Conservation (phyloP, 2,888 invertebrate genomes). For the Rhopalosiphum nymphaeae region DNA sequence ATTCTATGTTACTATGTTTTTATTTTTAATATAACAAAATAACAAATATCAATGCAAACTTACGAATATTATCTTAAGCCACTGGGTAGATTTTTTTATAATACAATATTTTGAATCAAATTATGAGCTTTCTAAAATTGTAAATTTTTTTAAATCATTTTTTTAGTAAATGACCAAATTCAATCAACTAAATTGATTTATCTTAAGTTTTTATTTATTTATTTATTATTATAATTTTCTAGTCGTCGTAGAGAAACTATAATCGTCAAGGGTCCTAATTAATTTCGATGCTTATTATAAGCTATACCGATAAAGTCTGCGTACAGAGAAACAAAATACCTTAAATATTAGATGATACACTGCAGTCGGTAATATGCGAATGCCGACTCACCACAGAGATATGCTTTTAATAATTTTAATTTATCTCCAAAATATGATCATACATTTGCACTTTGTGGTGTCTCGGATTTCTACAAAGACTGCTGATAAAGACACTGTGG, state of each 20-base stretch:
- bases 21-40: too few species aligned
- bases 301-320: background rate
- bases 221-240: background rate
- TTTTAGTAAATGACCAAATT: background rate
- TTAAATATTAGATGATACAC: background rate
- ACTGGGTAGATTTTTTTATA: too few species aligned
- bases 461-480: background rate
- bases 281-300: background rate
- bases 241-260: background rate
- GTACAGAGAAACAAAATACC: background rate
- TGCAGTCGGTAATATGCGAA: background rate
- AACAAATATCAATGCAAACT: too few species aligned
- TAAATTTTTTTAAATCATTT: background rate
- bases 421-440: background rate
- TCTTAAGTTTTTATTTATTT: background rate
- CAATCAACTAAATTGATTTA: background rate
- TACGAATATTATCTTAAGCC: too few species aligned
- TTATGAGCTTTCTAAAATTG: too few species aligned
- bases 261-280: background rate
- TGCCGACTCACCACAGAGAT: background rate
- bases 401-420: slow-evolving; percentile 14
- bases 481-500: background rate
- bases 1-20: too few species aligned
- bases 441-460: background rate
- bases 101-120: too few species aligned